Percentiles rank a stretch among this genome's conserved stretches.
These are phyloP conservation scores for Melanerpes formicivorus DNA, from an alignment of 2,113 vertebrate species.

Conservation along the genomic window DNA sequence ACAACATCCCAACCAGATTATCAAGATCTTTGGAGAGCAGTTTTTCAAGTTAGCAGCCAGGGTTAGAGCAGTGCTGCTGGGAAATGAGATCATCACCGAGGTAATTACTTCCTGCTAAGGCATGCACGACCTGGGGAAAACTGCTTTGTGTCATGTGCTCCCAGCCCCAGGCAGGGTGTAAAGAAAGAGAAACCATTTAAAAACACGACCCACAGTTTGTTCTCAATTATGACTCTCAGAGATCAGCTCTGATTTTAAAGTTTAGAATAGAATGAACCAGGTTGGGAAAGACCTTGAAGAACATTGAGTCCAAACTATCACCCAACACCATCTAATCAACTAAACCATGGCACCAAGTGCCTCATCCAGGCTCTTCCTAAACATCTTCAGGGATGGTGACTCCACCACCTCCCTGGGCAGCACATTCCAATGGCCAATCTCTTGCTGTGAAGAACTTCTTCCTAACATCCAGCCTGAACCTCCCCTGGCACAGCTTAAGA, in stretches of 20 bases:
- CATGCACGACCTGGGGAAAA: neutral
- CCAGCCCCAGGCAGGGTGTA: neutral
- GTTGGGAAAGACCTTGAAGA: too few species aligned
- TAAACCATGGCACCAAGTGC: too few species aligned
- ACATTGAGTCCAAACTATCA: too few species aligned
- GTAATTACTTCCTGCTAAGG: neutral
- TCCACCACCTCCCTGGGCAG: too few species aligned
- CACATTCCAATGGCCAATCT: too few species aligned
- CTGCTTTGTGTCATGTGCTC: rapidly evolving
- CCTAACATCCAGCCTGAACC: too few species aligned
- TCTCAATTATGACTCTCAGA: neutral
- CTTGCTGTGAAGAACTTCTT: too few species aligned
- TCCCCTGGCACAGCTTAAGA: too few species aligned
- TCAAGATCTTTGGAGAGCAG: neutral
- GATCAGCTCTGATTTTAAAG: neutral
- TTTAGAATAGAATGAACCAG: too few species aligned
- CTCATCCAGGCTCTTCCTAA: too few species aligned
- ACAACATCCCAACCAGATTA: neutral
- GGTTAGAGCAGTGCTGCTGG: neutral
- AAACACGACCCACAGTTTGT: neutral
- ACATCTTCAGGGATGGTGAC: too few species aligned
- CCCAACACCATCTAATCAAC: too few species aligned
- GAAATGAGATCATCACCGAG: neutral
- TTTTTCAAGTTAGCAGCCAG: neutral
- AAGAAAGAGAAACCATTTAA: neutral